Evolutionary conservation across 2,113 vertebrate species (phyloP).

Genomic region (Charina bottae): DNA sequence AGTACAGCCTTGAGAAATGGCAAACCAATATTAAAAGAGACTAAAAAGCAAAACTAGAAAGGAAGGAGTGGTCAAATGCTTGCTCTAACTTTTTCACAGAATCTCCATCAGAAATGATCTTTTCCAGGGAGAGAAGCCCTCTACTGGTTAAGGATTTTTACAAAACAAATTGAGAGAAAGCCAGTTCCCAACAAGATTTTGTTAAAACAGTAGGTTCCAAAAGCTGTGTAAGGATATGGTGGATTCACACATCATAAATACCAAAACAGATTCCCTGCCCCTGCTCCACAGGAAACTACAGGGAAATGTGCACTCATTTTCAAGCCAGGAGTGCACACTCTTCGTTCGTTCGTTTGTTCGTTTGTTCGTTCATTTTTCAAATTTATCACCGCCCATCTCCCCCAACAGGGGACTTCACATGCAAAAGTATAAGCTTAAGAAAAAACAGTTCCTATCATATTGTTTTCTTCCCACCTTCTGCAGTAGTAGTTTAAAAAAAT

Average conservation of each 20-base stretch:
- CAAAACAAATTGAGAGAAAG: conserved; percentile 40
- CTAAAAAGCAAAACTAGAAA: background rate
- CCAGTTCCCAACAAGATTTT: background rate
- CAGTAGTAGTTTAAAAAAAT: background rate
- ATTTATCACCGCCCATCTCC: no score
- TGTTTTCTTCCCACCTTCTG: background rate
- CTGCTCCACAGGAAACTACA: background rate
- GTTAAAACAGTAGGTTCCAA: background rate
- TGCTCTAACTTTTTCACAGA: conserved; percentile 13
- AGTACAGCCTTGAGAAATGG: background rate
- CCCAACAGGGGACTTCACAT: no score
- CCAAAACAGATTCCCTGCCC: background rate
- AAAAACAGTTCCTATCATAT: background rate
- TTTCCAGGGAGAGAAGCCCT: conserved; percentile 79
- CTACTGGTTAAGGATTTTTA: conserved; percentile 72
- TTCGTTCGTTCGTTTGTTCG: no score
- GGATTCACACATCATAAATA: background rate
- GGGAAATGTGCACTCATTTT: background rate
- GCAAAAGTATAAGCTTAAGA: background rate
- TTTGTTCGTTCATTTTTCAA: no score
- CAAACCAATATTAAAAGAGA: background rate
- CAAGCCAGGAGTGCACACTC: background rate
- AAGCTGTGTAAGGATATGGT: background rate
- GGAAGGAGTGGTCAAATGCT: background rate
- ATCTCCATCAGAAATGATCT: conserved; percentile 5